Base-by-base conservation (phyloP, 2,113 vertebrate species). In the Spheniscus mendiculus region DNA sequence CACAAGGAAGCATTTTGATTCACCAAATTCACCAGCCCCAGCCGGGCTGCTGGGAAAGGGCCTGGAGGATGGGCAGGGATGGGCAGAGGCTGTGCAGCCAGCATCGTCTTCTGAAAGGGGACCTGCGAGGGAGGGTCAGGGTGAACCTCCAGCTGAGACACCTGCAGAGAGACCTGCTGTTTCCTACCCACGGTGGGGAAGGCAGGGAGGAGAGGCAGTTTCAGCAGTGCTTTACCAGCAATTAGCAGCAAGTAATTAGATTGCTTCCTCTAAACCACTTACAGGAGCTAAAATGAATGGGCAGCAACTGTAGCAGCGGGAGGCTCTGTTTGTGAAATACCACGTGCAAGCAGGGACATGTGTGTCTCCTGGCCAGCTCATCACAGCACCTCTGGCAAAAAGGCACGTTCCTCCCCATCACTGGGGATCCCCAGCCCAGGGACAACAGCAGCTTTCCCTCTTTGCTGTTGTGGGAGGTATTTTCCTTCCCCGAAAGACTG, bases 331-430 rank as follows among this genome's bases (percentile, higher is more conserved):
- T 50, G 90, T 38, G 66, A 83, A 44, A 62, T 3, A 44, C 36
- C 85, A 32, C 3, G 0, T 52, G 44, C 2, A 10, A 77, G 23
- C 40, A 45, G 78, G 49, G 32, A 59, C 79, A 59, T 4, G 5
- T 18, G 66, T 11, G 23, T 20, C 30, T 87, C 47, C 69, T 84
- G 55, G 67, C 92, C 45, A 50, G 42, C 71, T 55, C 69, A 1
- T 40, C 74, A 21, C 71, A 47, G 76, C 58, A 70, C 67, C 74
- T 66, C 79, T 70, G 88, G 59, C 26, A 55, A 56, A 67, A 65
- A 67, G 42, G 56, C 22, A 21, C 0, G 0, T 15, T 71, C 21
- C 29, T 76, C 40, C 52, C 55, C 22, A 4, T 9, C 0, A 0
- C 49, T 22, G 78, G 53, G 73, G 27, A 66, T 22, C 52, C 47